A percentile compares a stretch with the other conserved stretches of the same genome.
Evolutionary conservation across 2,888 invertebrate genomes (phyloP).

Genomic region (Atrina japonica): DNA sequence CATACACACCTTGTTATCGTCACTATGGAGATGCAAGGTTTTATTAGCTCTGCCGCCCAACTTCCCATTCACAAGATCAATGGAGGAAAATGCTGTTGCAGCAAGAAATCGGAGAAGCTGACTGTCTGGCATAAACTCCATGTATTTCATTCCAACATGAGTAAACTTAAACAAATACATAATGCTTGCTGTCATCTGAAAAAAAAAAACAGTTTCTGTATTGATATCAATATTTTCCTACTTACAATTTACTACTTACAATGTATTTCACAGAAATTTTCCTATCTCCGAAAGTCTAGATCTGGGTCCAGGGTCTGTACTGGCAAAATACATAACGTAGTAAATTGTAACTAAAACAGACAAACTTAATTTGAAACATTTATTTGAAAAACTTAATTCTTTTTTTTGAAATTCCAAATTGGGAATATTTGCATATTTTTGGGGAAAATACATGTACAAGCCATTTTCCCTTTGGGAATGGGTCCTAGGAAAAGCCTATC

Average conservation of each 20-base stretch:
- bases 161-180: slow-evolving; percentile 66
- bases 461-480: too few species aligned
- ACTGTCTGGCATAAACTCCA: slow-evolving; percentile 65
- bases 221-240: neutral
- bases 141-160: slow-evolving; percentile 62
- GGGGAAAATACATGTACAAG: too few species aligned
- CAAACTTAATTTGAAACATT: too few species aligned
- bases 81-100: slow-evolving; percentile 33
- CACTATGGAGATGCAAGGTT: neutral
- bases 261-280: too few species aligned
- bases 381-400: too few species aligned
- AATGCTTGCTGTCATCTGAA: slow-evolving; percentile 66
- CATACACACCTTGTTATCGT: neutral
- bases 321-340: too few species aligned
- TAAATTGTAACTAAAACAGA: too few species aligned
- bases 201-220: neutral
- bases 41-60: slow-evolving; percentile 33
- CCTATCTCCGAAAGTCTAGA: too few species aligned
- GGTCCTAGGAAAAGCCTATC: too few species aligned
- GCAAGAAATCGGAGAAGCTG: slow-evolving; percentile 59
- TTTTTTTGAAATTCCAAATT: too few species aligned
- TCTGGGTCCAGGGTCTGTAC: too few species aligned
- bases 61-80: slow-evolving; percentile 28
- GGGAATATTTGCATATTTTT: too few species aligned
- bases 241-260: neutral